Conservation (phyloP, 2,888 invertebrate genomes). For the Carpatolechia fugitivella region DNA sequence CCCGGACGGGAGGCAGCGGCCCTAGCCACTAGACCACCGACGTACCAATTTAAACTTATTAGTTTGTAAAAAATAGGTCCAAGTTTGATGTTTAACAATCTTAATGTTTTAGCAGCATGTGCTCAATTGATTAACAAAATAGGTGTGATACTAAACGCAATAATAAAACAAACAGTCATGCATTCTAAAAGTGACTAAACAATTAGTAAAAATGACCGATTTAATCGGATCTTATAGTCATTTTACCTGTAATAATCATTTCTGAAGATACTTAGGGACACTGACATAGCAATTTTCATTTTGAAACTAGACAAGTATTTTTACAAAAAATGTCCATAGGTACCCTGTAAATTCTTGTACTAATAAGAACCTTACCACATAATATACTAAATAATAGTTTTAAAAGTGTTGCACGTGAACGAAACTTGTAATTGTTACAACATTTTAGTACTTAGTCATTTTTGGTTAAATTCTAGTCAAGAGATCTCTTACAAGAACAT, state of each 20-base stretch:
- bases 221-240: conserved; percentile 20
- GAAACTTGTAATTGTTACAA: background rate
- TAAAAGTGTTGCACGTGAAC: background rate
- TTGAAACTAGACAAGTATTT: background rate
- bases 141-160: conserved; percentile 10
- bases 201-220: conserved; percentile 39
- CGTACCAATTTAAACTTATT: too few species aligned
- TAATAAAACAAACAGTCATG: conserved; percentile 11
- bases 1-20: too few species aligned
- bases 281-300: too few species aligned
- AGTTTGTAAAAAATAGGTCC: too few species aligned
- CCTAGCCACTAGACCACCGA: too few species aligned
- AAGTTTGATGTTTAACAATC: too few species aligned
- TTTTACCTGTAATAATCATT: too few species aligned
- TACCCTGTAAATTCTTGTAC: background rate
- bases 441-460: background rate
- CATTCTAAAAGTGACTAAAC: conserved; percentile 2
- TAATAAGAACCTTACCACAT: background rate
- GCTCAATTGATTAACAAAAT: conserved; percentile 18
- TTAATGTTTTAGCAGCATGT: conserved; percentile 6
- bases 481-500: conserved; percentile 30
- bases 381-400: background rate
- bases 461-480: conserved; percentile 31
- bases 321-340: background rate
- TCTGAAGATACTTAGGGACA: too few species aligned